These are phyloP conservation scores for Spialia ferax DNA, from an alignment of 2,888 invertebrate genomes.

Conservation along the genomic window DNA sequence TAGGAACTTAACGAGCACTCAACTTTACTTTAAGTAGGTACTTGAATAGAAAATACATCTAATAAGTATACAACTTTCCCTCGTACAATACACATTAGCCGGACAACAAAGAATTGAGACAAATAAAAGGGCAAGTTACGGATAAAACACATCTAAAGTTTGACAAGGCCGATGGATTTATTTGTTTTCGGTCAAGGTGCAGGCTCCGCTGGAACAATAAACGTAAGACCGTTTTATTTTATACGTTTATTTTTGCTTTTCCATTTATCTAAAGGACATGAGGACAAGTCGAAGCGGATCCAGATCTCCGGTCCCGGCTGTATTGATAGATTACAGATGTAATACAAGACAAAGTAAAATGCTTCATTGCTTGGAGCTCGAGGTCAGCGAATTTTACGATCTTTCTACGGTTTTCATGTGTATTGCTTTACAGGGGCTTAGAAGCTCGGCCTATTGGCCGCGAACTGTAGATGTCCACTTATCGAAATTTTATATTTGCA, in stretches of 20 bases:
- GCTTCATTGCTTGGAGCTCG: conserved; percentile 7
- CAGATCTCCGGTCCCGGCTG: conserved; percentile 16
- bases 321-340: conserved; percentile 37
- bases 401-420: conserved; percentile 14
- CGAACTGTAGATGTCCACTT: too few relatives aligned
- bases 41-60: too few relatives aligned
- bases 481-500: too few relatives aligned
- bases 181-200: conserved; percentile 5
- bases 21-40: too few relatives aligned
- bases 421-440: conserved; percentile 8
- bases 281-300: background rate
- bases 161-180: conserved; percentile 3
- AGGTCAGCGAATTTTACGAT: conserved; percentile 16
- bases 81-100: background rate
- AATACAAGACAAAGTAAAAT: conserved; percentile 28
- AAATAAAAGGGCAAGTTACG: conserved; percentile 1
- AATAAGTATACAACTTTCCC: background rate
- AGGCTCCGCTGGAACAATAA: conserved; percentile 15
- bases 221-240: conserved; percentile 22
- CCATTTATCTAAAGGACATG: conserved; percentile 33
- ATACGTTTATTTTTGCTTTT: conserved; percentile 27
- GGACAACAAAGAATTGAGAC: background rate
- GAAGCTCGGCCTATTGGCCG: background rate
- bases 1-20: too few relatives aligned
- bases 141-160: conserved; percentile 1